These are phyloP conservation scores for Drosophila setifemur DNA, from an alignment of 1,140 invertebrate species.

Conservation along the genomic window DNA sequence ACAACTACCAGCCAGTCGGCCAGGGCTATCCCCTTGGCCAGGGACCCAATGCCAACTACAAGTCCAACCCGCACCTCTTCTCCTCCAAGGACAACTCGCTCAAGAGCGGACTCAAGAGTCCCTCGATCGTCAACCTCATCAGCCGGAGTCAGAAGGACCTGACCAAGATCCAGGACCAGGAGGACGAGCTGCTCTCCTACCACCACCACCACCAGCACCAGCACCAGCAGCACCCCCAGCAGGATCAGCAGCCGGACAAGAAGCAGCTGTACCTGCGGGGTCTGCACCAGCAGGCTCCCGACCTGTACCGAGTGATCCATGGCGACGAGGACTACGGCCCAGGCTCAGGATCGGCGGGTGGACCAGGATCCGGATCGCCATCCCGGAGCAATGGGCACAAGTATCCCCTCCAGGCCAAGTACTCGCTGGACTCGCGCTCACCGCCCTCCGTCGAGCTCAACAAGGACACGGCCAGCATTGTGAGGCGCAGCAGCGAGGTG, in stretches of 20 bases:
- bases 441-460: conserved; percentile 76
- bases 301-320: conserved; percentile 88
- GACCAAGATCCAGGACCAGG: conserved; percentile 81
- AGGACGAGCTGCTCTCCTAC: conserved; percentile 34
- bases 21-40: conserved; percentile 25
- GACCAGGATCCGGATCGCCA: too few species aligned
- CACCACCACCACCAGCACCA: conserved; percentile 7
- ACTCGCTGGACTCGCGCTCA: conserved; percentile 68
- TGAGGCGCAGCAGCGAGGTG: conserved; percentile 86
- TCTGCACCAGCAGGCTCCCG: conserved; percentile 88
- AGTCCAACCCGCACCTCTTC: conserved; percentile 89
- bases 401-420: conserved; percentile 65
- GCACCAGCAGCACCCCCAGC: conserved; percentile 9
- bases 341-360: neutral
- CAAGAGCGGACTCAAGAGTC: conserved; percentile 88
- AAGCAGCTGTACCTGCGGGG: conserved; percentile 88
- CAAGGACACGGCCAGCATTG: conserved; percentile 82
- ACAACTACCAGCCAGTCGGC: conserved; percentile 54
- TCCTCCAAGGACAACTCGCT: conserved; percentile 84
- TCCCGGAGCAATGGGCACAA: conserved; percentile 32
- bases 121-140: conserved; percentile 91
- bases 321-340: conserved; percentile 62
- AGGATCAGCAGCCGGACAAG: conserved; percentile 83
- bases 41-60: conserved; percentile 83
- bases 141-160: conserved; percentile 91